Base-by-base conservation (phyloP, 92 coral and sea anemone genomes). In the Chrysogorgia sp. region DNA sequence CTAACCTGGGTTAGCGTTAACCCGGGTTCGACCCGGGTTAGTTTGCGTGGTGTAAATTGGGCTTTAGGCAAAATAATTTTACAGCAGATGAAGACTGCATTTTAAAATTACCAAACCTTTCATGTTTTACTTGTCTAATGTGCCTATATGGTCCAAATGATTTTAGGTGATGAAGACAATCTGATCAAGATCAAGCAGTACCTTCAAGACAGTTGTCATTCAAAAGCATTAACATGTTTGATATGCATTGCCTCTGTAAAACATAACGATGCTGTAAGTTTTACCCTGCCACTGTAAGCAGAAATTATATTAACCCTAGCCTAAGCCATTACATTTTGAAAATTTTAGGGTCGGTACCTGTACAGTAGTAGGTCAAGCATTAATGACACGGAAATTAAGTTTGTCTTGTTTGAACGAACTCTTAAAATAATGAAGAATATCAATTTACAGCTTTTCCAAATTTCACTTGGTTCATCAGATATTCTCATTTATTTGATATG, bases 221-320 rank as follows among this genome's bases (percentile, higher is more conserved):
- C 99, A 56, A 90, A 97, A 31, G 90, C 97, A 3, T 68, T 84
- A 61, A 85, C 87, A 67, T 92, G 99, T 53, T 82, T 96, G 40
- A 92, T 96, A 33, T 96, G 99, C 77, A 92, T 96, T 63, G 99
- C 91, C 22, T 89, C 99, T 32, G 83, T 96, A 47, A 96, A 85
- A 64, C 97, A 87, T 58, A 41, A 57, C 28, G 97, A 91, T 88
- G 96, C 99, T 40, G 99, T 96, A 86, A 89, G 99, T 74, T 9
- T 49, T 1, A 64, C 48, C 13, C 2, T 15, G 15, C 29, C 26
- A 32, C 63, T 23, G 30, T 50, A 26, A 71, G 7, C 22, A 32
- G 33, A 15, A 28, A 48, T 43, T 28, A 9, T 26, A 50, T 50
- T 17, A 14, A 34, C 21, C 50, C 57, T 34, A 23, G 50, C 8